These are phyloP conservation scores for Ceyx margarethae DNA, from an alignment of 2,113 vertebrate genomes.

Conservation along the genomic window DNA sequence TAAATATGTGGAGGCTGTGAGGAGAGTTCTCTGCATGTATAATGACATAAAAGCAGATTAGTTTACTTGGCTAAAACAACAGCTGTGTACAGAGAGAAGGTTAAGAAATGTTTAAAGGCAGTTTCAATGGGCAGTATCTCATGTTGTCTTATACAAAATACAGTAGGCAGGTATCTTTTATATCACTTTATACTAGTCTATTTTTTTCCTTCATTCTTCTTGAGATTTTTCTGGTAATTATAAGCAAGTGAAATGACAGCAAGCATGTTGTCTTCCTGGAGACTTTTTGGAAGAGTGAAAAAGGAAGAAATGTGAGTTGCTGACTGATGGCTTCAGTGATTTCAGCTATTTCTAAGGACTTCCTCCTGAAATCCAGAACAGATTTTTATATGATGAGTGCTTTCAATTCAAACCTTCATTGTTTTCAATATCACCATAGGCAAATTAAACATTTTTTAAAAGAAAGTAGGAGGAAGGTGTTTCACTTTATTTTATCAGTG, in stretches of 20 bases:
- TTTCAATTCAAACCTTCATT: not conserved
- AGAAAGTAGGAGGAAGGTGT: not conserved
- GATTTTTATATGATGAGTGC: not conserved
- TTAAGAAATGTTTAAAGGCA: accelerated
- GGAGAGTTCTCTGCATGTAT: conserved; percentile 65
- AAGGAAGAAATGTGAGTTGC: not conserved
- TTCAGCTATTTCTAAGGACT: not conserved
- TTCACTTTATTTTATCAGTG: not conserved
- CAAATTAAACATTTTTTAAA: not conserved
- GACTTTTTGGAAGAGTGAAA: not conserved
- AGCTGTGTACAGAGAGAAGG: not conserved
- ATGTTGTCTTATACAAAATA: not conserved
- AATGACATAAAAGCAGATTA: not conserved
- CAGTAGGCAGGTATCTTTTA: not conserved
- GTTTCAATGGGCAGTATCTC: not conserved
- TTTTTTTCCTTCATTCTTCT: not conserved
- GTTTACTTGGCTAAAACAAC: not conserved
- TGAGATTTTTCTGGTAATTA: not conserved
- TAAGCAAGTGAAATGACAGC: not conserved
- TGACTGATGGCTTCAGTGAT: not conserved
- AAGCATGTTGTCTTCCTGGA: not conserved
- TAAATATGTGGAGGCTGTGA: conserved; percentile 70
- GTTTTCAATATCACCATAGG: not conserved
- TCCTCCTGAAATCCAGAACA: not conserved
- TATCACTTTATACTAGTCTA: not conserved